A percentile compares a stretch with the other conserved stretches of the same genome.
phyloP scores from a whole-genome alignment of 2,797 vertebrate genomes.

The Ctenochaetus hawaiiensis region DNA sequence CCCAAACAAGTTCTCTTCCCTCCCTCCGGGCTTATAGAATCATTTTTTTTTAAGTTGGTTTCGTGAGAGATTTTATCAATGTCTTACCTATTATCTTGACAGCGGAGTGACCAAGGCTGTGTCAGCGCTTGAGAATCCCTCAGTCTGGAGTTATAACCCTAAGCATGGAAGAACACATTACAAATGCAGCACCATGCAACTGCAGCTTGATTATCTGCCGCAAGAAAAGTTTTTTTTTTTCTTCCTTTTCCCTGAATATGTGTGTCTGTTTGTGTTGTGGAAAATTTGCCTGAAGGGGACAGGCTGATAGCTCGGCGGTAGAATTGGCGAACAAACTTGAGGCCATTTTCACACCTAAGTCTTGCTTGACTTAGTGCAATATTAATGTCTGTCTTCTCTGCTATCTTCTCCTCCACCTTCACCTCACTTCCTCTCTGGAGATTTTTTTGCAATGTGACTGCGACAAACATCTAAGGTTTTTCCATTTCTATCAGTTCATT shows the following conservation, averaged over 20 bases:
- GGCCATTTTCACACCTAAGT: slow-evolving; percentile 73
- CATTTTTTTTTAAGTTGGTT: slow-evolving; percentile 66
- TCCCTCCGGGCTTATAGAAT: slow-evolving; percentile 33
- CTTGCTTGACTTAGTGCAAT: slow-evolving; percentile 67
- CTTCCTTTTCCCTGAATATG: slow-evolving; percentile 35
- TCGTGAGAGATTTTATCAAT: slow-evolving; percentile 70
- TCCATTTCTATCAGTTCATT: slow-evolving; percentile 26
- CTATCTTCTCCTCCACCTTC: slow-evolving; percentile 47
- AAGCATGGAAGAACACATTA: slow-evolving; percentile 63
- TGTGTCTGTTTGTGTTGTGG: slow-evolving; percentile 61
- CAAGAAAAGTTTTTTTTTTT: slow-evolving; percentile 48
- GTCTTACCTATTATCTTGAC: slow-evolving; percentile 67
- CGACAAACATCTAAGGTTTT: slow-evolving; percentile 62
- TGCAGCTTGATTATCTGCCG: slow-evolving; percentile 69
- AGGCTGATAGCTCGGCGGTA: slow-evolving; percentile 57
- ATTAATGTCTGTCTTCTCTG: slow-evolving; percentile 62
- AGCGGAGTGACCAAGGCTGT: slow-evolving; percentile 62
- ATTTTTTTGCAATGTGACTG: slow-evolving; percentile 61
- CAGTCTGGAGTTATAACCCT: slow-evolving; percentile 67
- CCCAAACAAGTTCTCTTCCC: slow-evolving; percentile 27
- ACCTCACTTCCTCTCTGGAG: slow-evolving; percentile 57
- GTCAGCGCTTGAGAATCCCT: slow-evolving; percentile 49
- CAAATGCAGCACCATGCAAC: slow-evolving; percentile 66
- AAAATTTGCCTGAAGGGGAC: slow-evolving; percentile 62
- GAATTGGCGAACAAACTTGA: slow-evolving; percentile 63